Evolutionary conservation across 37 sponge, comb jelly and placozoan species (phyloP).

Genomic region (Diacarnus erythraeanus): DNA sequence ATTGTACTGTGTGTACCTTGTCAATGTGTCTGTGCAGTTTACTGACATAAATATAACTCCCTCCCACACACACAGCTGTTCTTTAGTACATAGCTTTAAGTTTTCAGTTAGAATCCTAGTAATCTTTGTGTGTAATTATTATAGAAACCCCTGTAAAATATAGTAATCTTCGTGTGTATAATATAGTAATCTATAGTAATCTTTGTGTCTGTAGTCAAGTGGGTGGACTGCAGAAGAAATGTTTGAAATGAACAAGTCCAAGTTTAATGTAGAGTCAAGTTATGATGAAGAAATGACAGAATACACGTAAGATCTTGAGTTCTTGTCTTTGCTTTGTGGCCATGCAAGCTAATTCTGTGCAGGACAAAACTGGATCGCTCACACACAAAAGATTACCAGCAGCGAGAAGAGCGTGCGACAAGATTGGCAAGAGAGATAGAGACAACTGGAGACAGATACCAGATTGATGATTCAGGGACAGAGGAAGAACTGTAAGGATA

Average conservation of each 20-base stretch:
- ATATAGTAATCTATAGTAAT: neutral
- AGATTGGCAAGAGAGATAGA: slow-evolving; percentile 67
- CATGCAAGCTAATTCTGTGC: neutral
- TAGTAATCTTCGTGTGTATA: neutral
- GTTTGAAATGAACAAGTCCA: slow-evolving; percentile 52
- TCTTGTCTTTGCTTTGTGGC: neutral
- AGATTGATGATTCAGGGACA: slow-evolving; percentile 35
- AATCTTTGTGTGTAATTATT: neutral
- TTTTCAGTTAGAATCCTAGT: too few species aligned
- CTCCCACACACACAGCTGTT: too few species aligned
- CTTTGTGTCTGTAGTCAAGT: neutral
- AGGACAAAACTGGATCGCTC: slow-evolving; percentile 50
- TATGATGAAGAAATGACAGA: slow-evolving; percentile 49
- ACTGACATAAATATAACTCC: too few species aligned
- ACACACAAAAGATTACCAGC: slow-evolving; percentile 31
- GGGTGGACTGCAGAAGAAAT: slow-evolving; percentile 73
- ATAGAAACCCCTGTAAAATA: too few species aligned
- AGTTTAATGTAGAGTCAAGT: slow-evolving; percentile 62
- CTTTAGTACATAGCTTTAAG: too few species aligned
- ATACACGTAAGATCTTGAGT: slow-evolving; percentile 53
- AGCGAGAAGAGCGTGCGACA: slow-evolving; percentile 35
- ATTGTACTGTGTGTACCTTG: too few species aligned
- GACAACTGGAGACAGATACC: neutral
- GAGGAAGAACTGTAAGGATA: slow-evolving; percentile 50
- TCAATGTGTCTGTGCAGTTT: too few species aligned